Percentiles rank a stretch among this genome's conserved stretches.
These are phyloP conservation scores for Neodontobutis hainanensis DNA, from an alignment of 2,113 vertebrate genomes.

Conservation along the genomic window DNA sequence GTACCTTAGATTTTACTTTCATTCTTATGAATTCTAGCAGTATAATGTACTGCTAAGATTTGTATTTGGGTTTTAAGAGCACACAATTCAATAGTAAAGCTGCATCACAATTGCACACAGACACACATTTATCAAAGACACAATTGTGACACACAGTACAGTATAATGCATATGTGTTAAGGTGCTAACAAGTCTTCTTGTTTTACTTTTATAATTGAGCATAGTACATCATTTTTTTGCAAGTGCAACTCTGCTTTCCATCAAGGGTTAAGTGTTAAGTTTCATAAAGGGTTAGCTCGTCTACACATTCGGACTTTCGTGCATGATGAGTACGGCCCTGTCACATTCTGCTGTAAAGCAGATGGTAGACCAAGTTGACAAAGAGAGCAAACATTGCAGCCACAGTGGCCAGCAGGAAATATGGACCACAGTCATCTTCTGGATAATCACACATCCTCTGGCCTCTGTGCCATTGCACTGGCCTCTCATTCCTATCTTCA, in stretches of 20 bases:
- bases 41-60: no score
- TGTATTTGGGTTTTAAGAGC: no score
- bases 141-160: no score
- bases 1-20: no score
- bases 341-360: slow-evolving; percentile 75
- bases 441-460: slow-evolving; percentile 78
- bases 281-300: not conserved
- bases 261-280: not conserved
- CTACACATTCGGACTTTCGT: not conserved
- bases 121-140: no score
- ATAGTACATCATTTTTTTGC: not conserved
- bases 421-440: slow-evolving; percentile 88
- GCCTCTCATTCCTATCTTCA: slow-evolving; percentile 52
- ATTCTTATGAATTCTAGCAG: no score
- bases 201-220: not conserved
- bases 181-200: not conserved
- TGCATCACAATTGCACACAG: no score
- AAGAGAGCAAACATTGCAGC: slow-evolving; percentile 89
- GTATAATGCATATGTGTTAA: not conserved
- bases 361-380: slow-evolving; percentile 89
- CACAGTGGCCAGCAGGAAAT: slow-evolving; percentile 90
- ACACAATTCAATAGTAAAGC: no score
- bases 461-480: slow-evolving; percentile 41
- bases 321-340: no score
- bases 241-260: no score